phyloP scores from a whole-genome alignment of 2,113 vertebrate genomes.

The Sinocyclocheilus anshuiensis region DNA sequence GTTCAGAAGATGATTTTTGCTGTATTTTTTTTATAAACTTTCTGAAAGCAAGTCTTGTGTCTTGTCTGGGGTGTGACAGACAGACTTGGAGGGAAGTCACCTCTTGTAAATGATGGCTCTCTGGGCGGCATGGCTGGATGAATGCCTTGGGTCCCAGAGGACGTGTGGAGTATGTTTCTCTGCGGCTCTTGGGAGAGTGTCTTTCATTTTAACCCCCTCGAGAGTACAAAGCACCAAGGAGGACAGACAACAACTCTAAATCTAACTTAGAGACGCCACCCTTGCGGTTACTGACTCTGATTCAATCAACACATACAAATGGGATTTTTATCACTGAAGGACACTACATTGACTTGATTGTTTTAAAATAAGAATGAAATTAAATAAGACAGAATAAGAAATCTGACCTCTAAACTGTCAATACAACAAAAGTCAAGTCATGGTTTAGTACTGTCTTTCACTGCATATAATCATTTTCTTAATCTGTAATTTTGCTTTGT shows the following conservation, averaged over 20 bases:
- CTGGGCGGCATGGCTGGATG: slow-evolving; percentile 61
- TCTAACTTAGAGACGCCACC: slow-evolving; percentile 31
- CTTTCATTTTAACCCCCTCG: neutral
- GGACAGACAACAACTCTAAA: slow-evolving; percentile 29
- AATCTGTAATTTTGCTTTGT: neutral
- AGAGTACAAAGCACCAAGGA: slow-evolving; percentile 27
- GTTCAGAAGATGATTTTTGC: neutral
- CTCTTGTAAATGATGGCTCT: slow-evolving; percentile 57
- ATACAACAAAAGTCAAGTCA: neutral
- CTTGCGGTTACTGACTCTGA: neutral
- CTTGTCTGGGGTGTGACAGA: slow-evolving; percentile 61
- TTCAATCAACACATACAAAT: slow-evolving; percentile 4
- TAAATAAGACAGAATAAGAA: neutral
- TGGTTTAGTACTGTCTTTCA: neutral
- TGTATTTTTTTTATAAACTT: slow-evolving; percentile 55
- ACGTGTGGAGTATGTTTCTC: slow-evolving; percentile 64
- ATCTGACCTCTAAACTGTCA: neutral
- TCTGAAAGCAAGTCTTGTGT: slow-evolving; percentile 61
- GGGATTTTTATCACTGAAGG: neutral
- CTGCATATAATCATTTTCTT: neutral
- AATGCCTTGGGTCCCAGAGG: slow-evolving; percentile 59
- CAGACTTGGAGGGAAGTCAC: slow-evolving; percentile 48
- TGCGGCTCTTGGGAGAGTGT: slow-evolving; percentile 36
- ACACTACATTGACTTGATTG: neutral
- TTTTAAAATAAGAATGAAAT: neutral